Base-by-base conservation (phyloP, 1,140 invertebrate species). In the Acromyrmex echinatior region DNA sequence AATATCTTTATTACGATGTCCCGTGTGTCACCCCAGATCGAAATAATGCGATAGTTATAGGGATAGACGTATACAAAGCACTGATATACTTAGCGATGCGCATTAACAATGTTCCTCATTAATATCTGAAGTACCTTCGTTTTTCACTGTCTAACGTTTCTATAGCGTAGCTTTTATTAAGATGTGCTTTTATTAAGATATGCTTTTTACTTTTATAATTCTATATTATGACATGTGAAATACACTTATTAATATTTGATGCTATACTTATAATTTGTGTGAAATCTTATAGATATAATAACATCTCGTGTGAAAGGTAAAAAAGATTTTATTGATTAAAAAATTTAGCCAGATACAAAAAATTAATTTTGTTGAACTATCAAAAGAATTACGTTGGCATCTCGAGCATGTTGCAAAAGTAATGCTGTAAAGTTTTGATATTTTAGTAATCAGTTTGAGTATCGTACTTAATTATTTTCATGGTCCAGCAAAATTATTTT, bases 1-100 rank as follows among this genome's bases (percentile, higher is more conserved):
- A 91, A 92, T 92, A 90, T 88, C 87, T 91, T 92, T 86, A 91
- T 91, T 90, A 90, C 88, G 82, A 82, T 53, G 49, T 84, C 70
- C 58, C n/a, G 80, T 28, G 70, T 51, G 86, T 66, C 77, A 84
- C 62, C 21, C 62, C 49, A 12, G 81, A n/a, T 58, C 86, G 51
- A 84, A 76, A 84, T 84, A 76, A 76, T 76, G 80, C 80, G 80
- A 74, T 76, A 81, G 79, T 81, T 71, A 56, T 14, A 16, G 25
- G 60, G 70, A 62, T 76, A 51, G 70, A 51, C n/a, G 28, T 56
- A 28, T 39, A 81, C 49, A 56, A 84, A 84, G 65, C 65, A 45
- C 12, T 68, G 39, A 45, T 18, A 45, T 51, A 60, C 56, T 74
- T 60, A 12, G 3, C 18, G 53, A 82, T 35, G 68, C 21, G 65